Conservation (phyloP, 2,113 vertebrate genomes). For the Muntiacus reevesi region DNA sequence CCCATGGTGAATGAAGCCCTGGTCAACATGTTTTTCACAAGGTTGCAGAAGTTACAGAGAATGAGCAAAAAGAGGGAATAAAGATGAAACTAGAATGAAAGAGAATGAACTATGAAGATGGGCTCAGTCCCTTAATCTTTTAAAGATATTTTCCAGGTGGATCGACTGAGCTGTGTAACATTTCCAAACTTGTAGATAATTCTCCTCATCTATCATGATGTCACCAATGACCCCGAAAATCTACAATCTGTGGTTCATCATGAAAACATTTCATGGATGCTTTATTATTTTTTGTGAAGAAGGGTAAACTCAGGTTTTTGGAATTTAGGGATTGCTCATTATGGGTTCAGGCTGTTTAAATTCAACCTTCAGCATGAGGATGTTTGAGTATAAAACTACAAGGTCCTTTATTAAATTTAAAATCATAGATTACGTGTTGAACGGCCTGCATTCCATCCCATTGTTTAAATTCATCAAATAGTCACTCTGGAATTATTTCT, state of each 20-base stretch:
- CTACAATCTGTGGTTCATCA: slow-evolving; percentile 61
- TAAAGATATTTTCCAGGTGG: slow-evolving; percentile 73
- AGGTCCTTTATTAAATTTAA: slow-evolving; percentile 74
- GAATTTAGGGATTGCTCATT: slow-evolving; percentile 67
- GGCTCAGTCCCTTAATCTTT: slow-evolving; percentile 63
- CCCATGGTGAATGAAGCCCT: slow-evolving; percentile 32
- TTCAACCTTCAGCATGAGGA: slow-evolving; percentile 52
- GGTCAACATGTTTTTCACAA: slow-evolving; percentile 49
- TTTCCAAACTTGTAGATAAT: slow-evolving; percentile 68
- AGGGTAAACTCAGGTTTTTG: slow-evolving; percentile 57
- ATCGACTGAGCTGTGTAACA: slow-evolving; percentile 46
- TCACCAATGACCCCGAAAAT: slow-evolving; percentile 65
- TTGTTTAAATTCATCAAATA: slow-evolving; percentile 72
- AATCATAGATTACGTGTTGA: slow-evolving; percentile 60
- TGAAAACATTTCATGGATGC: slow-evolving; percentile 73
- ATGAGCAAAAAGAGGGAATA: slow-evolving; percentile 50
- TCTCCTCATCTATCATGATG: slow-evolving; percentile 65
- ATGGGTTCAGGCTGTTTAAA: slow-evolving; percentile 60
- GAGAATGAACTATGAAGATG: slow-evolving; percentile 60
- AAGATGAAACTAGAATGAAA: slow-evolving; percentile 62
- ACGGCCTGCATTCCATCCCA: slow-evolving; percentile 56
- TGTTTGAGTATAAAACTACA: slow-evolving; percentile 63
- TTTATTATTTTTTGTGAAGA: slow-evolving; percentile 74
- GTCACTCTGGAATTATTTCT: slow-evolving; percentile 73
- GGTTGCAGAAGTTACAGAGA: slow-evolving; percentile 35